These are phyloP conservation scores for Hetaerina titia DNA, from an alignment of 2,888 invertebrate genomes.

Conservation along the genomic window DNA sequence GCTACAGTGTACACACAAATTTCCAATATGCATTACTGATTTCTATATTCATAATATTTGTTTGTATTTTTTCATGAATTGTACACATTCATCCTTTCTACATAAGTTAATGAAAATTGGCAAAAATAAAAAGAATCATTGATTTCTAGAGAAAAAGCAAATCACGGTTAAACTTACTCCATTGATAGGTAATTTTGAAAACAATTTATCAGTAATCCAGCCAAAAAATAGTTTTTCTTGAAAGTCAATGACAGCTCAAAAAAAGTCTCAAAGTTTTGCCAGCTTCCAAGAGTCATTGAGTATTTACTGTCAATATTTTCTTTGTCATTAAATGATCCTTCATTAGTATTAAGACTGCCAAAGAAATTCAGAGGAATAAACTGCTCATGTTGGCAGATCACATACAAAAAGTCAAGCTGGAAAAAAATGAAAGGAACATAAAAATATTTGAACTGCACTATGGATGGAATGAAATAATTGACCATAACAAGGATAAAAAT, in stretches of 20 bases:
- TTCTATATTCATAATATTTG: not conserved
- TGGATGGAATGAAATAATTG: too few relatives aligned
- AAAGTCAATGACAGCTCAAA: slow-evolving; percentile 13
- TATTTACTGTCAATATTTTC: not conserved
- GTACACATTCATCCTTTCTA: not conserved
- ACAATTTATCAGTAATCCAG: not conserved
- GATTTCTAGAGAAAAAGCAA: not conserved
- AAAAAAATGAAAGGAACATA: slow-evolving; percentile 72
- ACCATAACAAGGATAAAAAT: too few relatives aligned
- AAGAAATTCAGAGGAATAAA: slow-evolving; percentile 91
- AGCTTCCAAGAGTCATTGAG: not conserved
- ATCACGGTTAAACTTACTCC: not conserved
- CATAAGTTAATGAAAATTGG: not conserved
- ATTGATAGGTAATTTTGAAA: slow-evolving; percentile 38
- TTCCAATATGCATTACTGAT: not conserved
- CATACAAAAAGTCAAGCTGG: slow-evolving; percentile 93
- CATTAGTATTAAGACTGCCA: not conserved
- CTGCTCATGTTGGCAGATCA: slow-evolving; percentile 96
- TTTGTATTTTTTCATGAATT: not conserved
- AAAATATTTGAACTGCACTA: not conserved
- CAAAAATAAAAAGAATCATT: not conserved
- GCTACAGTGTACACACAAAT: too few relatives aligned
- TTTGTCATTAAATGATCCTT: not conserved
- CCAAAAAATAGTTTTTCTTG: slow-evolving; percentile 18
- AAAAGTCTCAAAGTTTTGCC: not conserved